Base-by-base conservation (phyloP, 2,113 vertebrate species). In the Egretta garzetta region DNA sequence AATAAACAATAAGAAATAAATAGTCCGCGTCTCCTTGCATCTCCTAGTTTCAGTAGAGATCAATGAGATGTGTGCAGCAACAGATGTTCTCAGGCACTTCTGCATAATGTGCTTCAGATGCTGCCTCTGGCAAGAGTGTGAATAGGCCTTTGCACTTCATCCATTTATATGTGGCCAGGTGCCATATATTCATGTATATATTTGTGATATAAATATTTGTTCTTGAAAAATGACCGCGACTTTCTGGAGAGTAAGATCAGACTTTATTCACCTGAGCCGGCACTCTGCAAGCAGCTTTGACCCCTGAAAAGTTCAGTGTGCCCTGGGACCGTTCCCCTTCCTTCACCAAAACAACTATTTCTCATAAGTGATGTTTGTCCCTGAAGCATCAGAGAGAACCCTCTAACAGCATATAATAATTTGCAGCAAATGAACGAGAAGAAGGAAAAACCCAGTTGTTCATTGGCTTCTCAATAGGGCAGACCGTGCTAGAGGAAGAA, bases 1-100 rank as follows among this genome's bases (percentile, higher is more conserved):
- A 90, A 75, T 23, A 82, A 82, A 79, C 35, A 82, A 56, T 56
- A 94, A 55, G 56, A n/a, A 90, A 92, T 72, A 85, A 92, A 68
- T 4, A 64, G 9, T 8, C 7, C 28, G 67, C 2, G 0, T 45
- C 37, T 91, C 59, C 24, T 87, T 62, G 5, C 26, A 58, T 26
- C 17, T 70, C 21, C 45, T 58, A 45, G 24, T 63, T 87, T 82
- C 39, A 56, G 9, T 13, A 71, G 41, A 75, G 23, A 70, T 50
- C 75, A 53, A 22, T 49, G 50, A 84, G 32, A 64, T 35, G 15
- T 24, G 41, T 22, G 10, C 49, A 82, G 62, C 32, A 86, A 32
- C 12, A 92, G 22, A 79, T 7, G 2, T 66, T 86, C 66, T 60
- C 49, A 62, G 59, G 64, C 21, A 62, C 35, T 92, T 72, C n/a